A percentile compares a stretch with the other conserved stretches of the same genome.
Evolutionary conservation across 2,113 vertebrate species (phyloP).

Genomic region (Clarias batrachus): DNA sequence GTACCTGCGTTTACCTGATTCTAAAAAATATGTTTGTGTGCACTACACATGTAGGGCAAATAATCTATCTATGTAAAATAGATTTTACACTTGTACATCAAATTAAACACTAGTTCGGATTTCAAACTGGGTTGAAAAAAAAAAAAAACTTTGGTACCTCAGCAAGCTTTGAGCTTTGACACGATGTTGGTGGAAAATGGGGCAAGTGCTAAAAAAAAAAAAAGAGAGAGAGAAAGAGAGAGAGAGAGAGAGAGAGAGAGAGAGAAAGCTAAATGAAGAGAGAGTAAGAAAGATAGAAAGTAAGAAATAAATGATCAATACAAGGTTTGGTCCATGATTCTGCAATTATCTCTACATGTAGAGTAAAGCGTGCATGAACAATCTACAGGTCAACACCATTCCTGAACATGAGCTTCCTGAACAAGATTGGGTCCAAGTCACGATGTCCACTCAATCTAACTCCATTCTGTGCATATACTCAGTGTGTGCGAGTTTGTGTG

Average conservation of each 20-base stretch:
- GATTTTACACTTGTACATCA: neutral
- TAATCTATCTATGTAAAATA: neutral
- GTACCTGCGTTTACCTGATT: neutral
- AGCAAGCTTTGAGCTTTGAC: neutral
- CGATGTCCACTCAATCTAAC: too few relatives aligned
- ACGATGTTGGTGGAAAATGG: neutral
- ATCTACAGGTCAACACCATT: neutral
- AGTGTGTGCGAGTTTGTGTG: neutral
- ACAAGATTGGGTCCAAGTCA: neutral
- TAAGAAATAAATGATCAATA: neutral
- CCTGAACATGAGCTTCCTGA: neutral
- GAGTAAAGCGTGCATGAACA: neutral
- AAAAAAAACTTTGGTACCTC: neutral
- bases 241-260: too few relatives aligned
- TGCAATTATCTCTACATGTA: neutral
- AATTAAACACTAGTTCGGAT: neutral
- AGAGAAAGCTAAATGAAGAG: neutral
- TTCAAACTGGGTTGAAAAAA: neutral
- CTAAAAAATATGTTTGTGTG: neutral
- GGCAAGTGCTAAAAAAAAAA: neutral
- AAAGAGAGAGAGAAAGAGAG: too few relatives aligned
- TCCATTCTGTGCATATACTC: neutral
- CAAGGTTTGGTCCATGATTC: neutral
- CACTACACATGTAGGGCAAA: neutral
- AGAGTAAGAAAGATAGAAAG: neutral